phyloP scores from a whole-genome alignment of 2,797 vertebrate genomes.

The Cuniculus paca region DNA sequence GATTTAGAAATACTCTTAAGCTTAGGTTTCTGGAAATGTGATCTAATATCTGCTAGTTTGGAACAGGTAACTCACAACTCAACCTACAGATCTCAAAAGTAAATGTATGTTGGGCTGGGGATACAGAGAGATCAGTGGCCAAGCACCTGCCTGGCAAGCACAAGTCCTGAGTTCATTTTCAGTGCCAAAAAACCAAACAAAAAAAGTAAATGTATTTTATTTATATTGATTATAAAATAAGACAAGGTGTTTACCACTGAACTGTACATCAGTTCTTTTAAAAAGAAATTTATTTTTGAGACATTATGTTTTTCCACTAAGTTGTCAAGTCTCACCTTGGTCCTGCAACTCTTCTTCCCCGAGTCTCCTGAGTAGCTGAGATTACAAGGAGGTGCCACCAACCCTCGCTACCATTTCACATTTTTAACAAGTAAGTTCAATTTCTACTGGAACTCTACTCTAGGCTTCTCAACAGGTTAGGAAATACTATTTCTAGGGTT shows the following conservation, averaged over 20 bases:
- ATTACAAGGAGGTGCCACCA: background rate
- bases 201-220: background rate
- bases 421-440: constrained; percentile 26
- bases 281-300: background rate
- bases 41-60: constrained; percentile 20
- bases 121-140: too few species aligned
- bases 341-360: background rate
- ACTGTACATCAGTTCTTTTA: background rate
- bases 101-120: background rate
- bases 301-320: background rate
- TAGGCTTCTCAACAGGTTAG: background rate
- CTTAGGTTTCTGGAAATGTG: constrained; percentile 43
- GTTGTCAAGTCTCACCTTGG: background rate
- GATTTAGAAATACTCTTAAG: constrained; percentile 58
- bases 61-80: constrained; percentile 14
- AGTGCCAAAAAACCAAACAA: too few species aligned
- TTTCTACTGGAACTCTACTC: background rate
- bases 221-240: constrained; percentile 51
- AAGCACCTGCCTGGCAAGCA: too few species aligned
- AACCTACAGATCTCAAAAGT: constrained; percentile 10
- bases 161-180: too few species aligned
- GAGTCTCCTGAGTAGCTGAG: background rate
- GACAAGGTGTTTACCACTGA: background rate
- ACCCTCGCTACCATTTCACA: background rate
- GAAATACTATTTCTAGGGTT: constrained; percentile 38